Evolutionary conservation across 2,888 invertebrate genomes (phyloP).

Genomic region (Scelioninae gen. 2): DNA sequence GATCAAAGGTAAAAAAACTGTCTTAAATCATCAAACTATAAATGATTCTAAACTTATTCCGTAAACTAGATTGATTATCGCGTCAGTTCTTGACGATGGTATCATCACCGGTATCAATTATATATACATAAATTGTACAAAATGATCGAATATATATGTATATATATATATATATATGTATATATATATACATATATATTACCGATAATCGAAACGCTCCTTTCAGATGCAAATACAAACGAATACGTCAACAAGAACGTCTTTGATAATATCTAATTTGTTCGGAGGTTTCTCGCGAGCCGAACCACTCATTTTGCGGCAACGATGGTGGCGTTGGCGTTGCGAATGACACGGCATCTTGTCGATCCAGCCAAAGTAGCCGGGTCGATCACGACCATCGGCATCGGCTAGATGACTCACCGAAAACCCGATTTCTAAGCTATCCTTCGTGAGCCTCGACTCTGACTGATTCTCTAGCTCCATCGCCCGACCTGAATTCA

Average conservation of each 20-base stretch:
- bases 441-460: constrained; percentile 44
- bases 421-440: constrained; percentile 44
- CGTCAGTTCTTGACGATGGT: not conserved
- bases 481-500: not conserved
- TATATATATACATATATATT: too few relatives aligned
- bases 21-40: not conserved
- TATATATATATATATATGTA: too few relatives aligned
- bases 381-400: constrained; percentile 60
- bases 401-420: constrained; percentile 42
- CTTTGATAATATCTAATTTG: constrained; percentile 68
- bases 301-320: constrained; percentile 66
- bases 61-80: not conserved
- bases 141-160: too few relatives aligned
- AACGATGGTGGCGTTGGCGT: constrained; percentile 58
- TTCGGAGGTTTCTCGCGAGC: constrained; percentile 67
- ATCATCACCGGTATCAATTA: not conserved
- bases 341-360: constrained; percentile 12
- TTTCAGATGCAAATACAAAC: constrained; percentile 70
- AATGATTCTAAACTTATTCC: not conserved
- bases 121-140: not conserved
- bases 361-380: constrained; percentile 58
- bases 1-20: too few relatives aligned
- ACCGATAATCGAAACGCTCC: not conserved
- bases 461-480: constrained; percentile 38
- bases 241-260: constrained; percentile 70